Base-by-base conservation (phyloP, 1,140 invertebrate genomes). In the Stegodyphus mimosarum region DNA sequence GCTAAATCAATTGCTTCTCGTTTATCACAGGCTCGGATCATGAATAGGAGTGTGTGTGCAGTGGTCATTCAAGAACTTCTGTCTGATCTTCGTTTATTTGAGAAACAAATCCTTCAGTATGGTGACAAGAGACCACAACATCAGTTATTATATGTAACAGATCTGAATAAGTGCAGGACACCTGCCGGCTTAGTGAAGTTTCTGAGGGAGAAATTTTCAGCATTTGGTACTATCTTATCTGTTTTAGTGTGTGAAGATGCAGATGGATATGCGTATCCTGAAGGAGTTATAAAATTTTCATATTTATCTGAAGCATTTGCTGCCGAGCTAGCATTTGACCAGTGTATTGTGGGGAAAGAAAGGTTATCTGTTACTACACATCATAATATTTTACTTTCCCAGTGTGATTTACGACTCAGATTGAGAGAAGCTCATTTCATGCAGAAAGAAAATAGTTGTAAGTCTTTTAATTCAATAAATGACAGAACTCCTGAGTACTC, bases 261-360 rank as follows among this genome's bases (percentile, higher is more conserved):
- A 53, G 67, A 86, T 78, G 83, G 83, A 5, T 78, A 63, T 78
- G 74, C 74, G 6, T n/a, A 51, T 72, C 74, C 74, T n/a, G 83
- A 86, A 86, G 83, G 67, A 18, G 74, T 86, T 3, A 86, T 86
- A 7, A 70, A 53, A 33, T 86, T 86, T 78, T 52, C 74, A 2
- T 33, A 72, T 64, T 78, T 86, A 53, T 86, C 83, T 6, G 83
- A 86, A 78, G 75, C 83, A 6, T 86, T 71, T 72, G 83, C 83
- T 52, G 83, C 83, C 15, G 83, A 86, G 48, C 51, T 86, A 11
- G 83, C 83, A 49, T 86, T 67, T 71, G 83, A 86, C 64, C 74
- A 86, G 7, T 78, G 48, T 71, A 67, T 73, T 6, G 13, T 86
- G 18, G 83, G 71, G n/a, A 72, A 76, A 18, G 74, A 86, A 64